These are phyloP conservation scores for Pelobates fuscus DNA, from an alignment of 2,113 vertebrate species.

Conservation along the genomic window DNA sequence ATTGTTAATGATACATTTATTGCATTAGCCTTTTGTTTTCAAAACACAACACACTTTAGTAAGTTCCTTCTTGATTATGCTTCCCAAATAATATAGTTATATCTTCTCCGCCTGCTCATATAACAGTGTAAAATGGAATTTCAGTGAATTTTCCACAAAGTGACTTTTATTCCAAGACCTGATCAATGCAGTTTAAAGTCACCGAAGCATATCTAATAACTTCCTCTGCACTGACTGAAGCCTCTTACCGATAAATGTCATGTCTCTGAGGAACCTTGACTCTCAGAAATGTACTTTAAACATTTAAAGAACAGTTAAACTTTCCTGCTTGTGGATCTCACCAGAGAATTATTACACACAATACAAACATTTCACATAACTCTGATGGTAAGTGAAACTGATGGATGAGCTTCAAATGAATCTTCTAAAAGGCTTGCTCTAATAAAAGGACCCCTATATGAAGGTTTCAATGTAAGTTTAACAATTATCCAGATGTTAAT, in stretches of 20 bases:
- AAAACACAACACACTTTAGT: too few relatives aligned
- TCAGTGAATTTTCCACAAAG: constrained; percentile 3
- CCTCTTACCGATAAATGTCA: constrained; percentile 30
- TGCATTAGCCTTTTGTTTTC: too few relatives aligned
- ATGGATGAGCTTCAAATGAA: too few relatives aligned
- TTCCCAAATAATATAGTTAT: too few relatives aligned
- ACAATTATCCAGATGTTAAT: too few relatives aligned
- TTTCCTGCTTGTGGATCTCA: constrained; percentile 26
- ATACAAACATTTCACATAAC: constrained; percentile 26
- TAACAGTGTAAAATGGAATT: constrained; percentile 5
- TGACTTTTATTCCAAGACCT: constrained; percentile 1
- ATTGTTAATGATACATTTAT: too few relatives aligned
- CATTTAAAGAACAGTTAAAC: constrained; percentile 29
- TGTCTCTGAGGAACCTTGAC: constrained; percentile 29
- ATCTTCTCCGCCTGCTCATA: not conserved
- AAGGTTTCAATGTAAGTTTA: too few relatives aligned
- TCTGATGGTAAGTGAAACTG: constrained; percentile 28
- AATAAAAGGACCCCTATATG: too few relatives aligned
- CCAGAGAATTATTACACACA: constrained; percentile 28
- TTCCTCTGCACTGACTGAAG: constrained; percentile 13
- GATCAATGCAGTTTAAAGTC: constrained; percentile 44
- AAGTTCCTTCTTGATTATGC: too few relatives aligned
- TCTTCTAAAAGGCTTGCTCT: too few relatives aligned
- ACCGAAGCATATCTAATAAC: constrained; percentile 44
- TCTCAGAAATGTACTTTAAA: constrained; percentile 35